Evolutionary conservation across 2,888 invertebrate genomes (phyloP), one percentile per base, ranked within the genome.

Genomic region (Odiellus spinosus): DNA sequence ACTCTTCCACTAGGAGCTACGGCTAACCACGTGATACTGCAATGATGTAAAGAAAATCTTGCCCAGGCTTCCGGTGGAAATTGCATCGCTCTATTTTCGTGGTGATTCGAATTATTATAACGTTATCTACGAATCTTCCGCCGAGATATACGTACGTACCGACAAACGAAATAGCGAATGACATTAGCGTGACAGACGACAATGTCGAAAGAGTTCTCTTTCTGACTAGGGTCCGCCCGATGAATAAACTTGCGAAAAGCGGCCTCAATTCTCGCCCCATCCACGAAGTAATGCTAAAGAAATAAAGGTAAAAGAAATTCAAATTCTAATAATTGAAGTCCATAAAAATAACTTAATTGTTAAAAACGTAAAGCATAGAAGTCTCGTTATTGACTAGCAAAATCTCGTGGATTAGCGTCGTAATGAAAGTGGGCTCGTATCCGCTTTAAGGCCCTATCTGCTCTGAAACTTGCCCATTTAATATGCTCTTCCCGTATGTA

Each of bases 151-250:
- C n/a, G n/a, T n/a, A 8, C 26, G 8, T 26, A 42, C 42, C 52
- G 50, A 43, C 55, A 56, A 18, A 55, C 40, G 41, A 55, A 55
- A 42, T 56, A 96, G 40, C 93, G 74, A 60, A 98, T 98, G 18
- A 98, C 96, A 67, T 98, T 98, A 3, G 87, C 95, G 66, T 98
- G 98, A 58, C 96, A 96, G 2, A 98, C 91, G 46, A 96, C 70
- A 38, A 98, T 64, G 33, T 93, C 91, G 64, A 83, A 87, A 0
- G 80, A 76, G 64, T 93, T 90, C 39, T 78, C 70, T 2, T 75
- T 72, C 66, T 96, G 91, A 0, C 73, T 71, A 0, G 80, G 76
- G 38, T 78, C 73, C 3, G 96, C 95, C 43, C 98, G 74, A 66
- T 95, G 78, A 65, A 98, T 86, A 67, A 90, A 86, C 57, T 82